These are phyloP conservation scores for Drosophila planitibia DNA, from an alignment of 2,888 invertebrate genomes.

Conservation along the genomic window DNA sequence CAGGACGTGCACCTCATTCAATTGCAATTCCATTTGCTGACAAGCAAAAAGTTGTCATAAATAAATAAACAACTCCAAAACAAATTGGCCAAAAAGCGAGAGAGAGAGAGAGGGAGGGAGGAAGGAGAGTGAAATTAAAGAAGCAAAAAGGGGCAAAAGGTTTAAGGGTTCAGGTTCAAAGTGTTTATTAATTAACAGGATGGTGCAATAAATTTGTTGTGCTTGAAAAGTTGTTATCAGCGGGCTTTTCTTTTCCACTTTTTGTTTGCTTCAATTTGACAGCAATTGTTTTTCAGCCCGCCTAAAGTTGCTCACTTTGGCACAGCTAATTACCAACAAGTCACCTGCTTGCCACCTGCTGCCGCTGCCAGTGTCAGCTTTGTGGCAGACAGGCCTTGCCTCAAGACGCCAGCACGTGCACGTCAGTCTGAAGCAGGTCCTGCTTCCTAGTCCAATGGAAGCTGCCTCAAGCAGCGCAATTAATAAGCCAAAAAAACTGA, in stretches of 20 bases:
- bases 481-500: conserved; percentile 62
- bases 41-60: conserved; percentile 62
- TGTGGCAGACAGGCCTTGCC: conserved; percentile 15
- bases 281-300: conserved; percentile 9
- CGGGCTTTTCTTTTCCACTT: neutral
- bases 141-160: conserved; percentile 1
- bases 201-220: conserved; percentile 41
- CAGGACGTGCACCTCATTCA: conserved; percentile 27
- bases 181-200: conserved; percentile 70
- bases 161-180: conserved; percentile 42
- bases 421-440: conserved; percentile 17
- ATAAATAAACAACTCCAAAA: conserved; percentile 70
- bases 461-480: conserved; percentile 66
- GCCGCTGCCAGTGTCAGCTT: conserved; percentile 22
- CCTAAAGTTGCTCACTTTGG: conserved; percentile 37
- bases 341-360: neutral
- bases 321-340: conserved; percentile 60
- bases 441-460: conserved; percentile 14
- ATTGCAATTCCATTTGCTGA: conserved; percentile 37
- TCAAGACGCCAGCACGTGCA: conserved; percentile 47
- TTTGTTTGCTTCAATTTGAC: neutral
- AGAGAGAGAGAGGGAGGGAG: neutral
- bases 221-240: conserved; percentile 40
- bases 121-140: neutral
- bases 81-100: conserved; percentile 58